Evolutionary conservation across 1,140 invertebrate species (phyloP).

Genomic region (Odontomachus brunneus): DNA sequence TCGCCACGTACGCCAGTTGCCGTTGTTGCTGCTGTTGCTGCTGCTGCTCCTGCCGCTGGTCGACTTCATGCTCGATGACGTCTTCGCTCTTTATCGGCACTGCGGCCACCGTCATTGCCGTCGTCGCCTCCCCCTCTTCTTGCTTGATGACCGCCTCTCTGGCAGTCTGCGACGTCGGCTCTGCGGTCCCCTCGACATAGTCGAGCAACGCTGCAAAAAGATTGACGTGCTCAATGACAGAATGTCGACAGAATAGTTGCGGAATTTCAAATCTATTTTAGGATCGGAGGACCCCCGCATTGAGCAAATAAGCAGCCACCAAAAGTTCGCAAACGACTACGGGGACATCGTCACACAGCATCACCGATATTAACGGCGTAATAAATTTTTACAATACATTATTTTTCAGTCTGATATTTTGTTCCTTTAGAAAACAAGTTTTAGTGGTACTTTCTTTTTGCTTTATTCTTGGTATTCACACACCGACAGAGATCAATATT

Average conservation of each 20-base stretch:
- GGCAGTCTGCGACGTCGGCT: conserved; percentile 23
- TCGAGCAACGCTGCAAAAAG: conserved; percentile 58
- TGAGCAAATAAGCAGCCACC: no score
- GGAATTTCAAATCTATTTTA: background rate
- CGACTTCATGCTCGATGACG: conserved; percentile 38
- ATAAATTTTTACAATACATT: no score
- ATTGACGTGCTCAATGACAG: background rate
- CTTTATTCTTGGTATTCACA: no score
- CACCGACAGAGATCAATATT: no score
- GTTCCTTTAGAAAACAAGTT: no score
- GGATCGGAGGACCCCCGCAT: background rate
- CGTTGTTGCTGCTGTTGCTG: conserved; percentile 39
- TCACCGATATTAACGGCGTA: no score
- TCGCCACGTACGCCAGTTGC: conserved; percentile 71
- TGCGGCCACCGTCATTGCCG: background rate
- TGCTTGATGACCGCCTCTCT: conserved; percentile 30
- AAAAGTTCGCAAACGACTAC: no score
- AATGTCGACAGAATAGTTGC: background rate
- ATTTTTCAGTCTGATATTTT: no score
- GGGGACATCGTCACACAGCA: no score
- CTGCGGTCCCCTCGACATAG: conserved; percentile 26
- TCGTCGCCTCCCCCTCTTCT: background rate
- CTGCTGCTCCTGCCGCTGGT: conserved; percentile 45
- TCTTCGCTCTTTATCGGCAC: background rate
- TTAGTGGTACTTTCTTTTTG: no score